Evolutionary conservation across 2,888 invertebrate genomes (phyloP).

Genomic region (Agelastica alni): DNA sequence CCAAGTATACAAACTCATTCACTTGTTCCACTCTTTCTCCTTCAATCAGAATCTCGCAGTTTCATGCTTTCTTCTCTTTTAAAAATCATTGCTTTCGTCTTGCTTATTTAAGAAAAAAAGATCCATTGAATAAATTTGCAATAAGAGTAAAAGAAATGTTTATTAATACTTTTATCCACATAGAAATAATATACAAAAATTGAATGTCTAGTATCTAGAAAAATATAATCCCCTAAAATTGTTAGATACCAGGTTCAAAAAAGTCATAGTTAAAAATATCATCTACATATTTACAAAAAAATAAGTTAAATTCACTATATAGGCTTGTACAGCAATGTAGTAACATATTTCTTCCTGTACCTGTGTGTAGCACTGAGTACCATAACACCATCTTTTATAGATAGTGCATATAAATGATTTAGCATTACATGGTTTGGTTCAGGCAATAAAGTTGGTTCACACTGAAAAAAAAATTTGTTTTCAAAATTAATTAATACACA

Average conservation of each 20-base stretch:
- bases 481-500: background rate
- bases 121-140: background rate
- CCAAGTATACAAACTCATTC: too few relatives aligned
- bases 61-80: too few relatives aligned
- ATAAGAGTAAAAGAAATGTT: conserved; percentile 4
- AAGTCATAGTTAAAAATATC: conserved; percentile 11
- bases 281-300: conserved; percentile 12
- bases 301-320: conserved; percentile 64
- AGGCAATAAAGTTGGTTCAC: conserved; percentile 97
- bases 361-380: conserved; percentile 98
- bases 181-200: conserved; percentile 19
- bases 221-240: conserved; percentile 14
- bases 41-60: too few relatives aligned
- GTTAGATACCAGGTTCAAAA: conserved; percentile 1
- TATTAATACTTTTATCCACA: conserved; percentile 12
- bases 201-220: conserved; percentile 21
- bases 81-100: conserved; percentile 25
- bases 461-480: conserved; percentile 64
- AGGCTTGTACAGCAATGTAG: conserved; percentile 97
- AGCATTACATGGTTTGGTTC: conserved; percentile 99
- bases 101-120: background rate
- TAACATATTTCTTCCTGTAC: conserved; percentile 99
- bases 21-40: too few relatives aligned
- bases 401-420: conserved; percentile 98
- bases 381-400: conserved; percentile 99